These are phyloP conservation scores for Xenopus petersii DNA, from an alignment of 2,797 vertebrate species.

Conservation along the genomic window DNA sequence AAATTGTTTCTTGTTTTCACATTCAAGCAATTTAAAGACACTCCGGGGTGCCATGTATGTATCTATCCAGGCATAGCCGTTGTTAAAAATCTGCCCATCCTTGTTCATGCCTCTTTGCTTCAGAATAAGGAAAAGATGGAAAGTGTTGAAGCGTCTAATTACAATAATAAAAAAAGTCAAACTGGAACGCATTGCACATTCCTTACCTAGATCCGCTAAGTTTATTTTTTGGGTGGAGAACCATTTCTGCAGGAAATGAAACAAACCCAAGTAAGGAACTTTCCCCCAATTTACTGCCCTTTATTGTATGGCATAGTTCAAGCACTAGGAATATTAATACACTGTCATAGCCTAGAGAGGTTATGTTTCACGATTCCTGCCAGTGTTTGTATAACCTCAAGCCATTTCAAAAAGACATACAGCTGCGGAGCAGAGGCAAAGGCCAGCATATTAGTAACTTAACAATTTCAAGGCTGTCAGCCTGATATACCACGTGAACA, in stretches of 20 bases:
- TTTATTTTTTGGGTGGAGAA: conserved; percentile 65
- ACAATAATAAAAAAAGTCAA: conserved; percentile 26
- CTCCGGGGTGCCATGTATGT: neutral
- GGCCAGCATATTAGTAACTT: conserved; percentile 27
- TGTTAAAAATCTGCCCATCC: conserved; percentile 7
- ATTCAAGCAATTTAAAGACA: no score
- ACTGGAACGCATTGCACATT: conserved; percentile 33
- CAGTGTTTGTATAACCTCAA: conserved; percentile 64
- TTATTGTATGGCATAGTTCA: conserved; percentile 59
- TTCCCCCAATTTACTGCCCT: conserved; percentile 51
- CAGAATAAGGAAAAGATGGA: conserved; percentile 2
- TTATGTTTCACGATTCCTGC: conserved; percentile 59
- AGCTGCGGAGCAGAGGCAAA: conserved; percentile 50
- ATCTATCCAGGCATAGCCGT: neutral
- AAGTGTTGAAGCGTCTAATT: conserved; percentile 26
- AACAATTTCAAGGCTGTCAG: conserved; percentile 29
- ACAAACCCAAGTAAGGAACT: conserved; percentile 58
- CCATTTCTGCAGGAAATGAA: conserved; percentile 64
- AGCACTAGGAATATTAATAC: conserved; percentile 57
- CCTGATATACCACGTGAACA: conserved; percentile 13
- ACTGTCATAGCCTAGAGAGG: conserved; percentile 57
- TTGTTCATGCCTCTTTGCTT: neutral
- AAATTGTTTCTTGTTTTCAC: neutral
- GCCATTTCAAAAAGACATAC: conserved; percentile 52
- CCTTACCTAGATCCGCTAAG: conserved; percentile 49